Percentiles rank a stretch among this genome's conserved stretches.
Evolutionary conservation across 2,888 invertebrate genomes (phyloP).

Genomic region (Rhagophthalmus giganteus): DNA sequence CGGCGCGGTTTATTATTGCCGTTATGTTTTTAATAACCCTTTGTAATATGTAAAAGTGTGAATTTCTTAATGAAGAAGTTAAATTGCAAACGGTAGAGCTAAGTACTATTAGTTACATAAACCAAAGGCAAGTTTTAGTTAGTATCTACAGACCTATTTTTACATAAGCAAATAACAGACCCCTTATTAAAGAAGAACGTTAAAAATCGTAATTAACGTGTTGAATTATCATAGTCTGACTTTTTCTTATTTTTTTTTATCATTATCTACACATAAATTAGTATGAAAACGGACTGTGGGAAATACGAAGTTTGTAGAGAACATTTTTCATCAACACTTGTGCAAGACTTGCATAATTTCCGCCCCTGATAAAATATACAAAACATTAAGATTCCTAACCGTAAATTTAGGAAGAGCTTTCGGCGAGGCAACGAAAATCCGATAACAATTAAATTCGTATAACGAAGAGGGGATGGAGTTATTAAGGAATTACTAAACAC

Average conservation of each 20-base stretch:
- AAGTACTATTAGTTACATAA: too few species aligned
- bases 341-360: conserved; percentile 20
- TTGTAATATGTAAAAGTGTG: too few species aligned
- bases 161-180: conserved; percentile 39
- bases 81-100: too few species aligned
- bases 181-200: conserved; percentile 40
- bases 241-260: conserved; percentile 36
- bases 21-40: too few species aligned
- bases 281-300: conserved; percentile 20
- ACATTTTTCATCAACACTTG: conserved; percentile 15
- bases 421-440: conserved; percentile 19
- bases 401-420: conserved; percentile 23
- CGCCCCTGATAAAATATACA: conserved; percentile 24
- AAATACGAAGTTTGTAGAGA: conserved; percentile 18
- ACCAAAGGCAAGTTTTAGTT: too few species aligned
- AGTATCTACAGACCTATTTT: conserved; percentile 32
- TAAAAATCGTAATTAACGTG: conserved; percentile 45
- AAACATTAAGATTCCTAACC: conserved; percentile 24
- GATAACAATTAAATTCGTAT: conserved; percentile 21
- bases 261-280: conserved; percentile 25
- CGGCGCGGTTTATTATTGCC: too few species aligned
- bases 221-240: conserved; percentile 42
- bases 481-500: too few species aligned
- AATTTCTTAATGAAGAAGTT: too few species aligned
- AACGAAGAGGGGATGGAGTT: conserved; percentile 10